These are phyloP conservation scores for Lemur catta DNA, from an alignment of 2,797 vertebrate species.

Conservation along the genomic window DNA sequence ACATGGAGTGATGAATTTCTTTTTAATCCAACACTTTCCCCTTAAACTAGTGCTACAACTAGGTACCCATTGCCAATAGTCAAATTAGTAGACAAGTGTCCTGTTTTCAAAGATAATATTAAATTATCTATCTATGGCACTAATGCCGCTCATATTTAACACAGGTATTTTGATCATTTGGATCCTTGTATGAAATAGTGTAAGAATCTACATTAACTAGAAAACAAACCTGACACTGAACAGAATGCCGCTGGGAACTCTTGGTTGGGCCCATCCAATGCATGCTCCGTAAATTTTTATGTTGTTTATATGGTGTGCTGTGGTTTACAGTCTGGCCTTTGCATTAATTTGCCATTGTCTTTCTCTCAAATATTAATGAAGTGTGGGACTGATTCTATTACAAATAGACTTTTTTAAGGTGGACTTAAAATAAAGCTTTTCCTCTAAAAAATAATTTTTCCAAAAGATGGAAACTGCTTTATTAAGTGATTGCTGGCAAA, in stretches of 20 bases:
- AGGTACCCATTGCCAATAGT: not conserved
- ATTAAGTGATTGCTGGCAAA: conserved; percentile 58
- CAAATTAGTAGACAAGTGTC: not conserved
- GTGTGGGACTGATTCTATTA: conserved; percentile 38
- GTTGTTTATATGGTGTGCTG: conserved; percentile 59
- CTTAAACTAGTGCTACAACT: not conserved
- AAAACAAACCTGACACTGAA: conserved; percentile 27
- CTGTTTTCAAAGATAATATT: conserved; percentile 42
- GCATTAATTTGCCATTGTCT: conserved; percentile 72
- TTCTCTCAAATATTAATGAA: conserved; percentile 69
- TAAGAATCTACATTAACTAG: conserved; percentile 30
- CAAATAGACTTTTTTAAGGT: conserved; percentile 56
- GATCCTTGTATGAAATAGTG: conserved; percentile 34
- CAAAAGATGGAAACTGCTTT: conserved; percentile 45
- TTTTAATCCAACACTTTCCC: not conserved
- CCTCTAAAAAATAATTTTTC: conserved; percentile 56
- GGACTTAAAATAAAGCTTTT: conserved; percentile 61
- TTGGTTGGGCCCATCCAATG: conserved; percentile 12
- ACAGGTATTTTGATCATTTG: not conserved
- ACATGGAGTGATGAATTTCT: not conserved
- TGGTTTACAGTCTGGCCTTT: conserved; percentile 65
- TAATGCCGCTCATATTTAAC: not conserved
- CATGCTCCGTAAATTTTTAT: conserved; percentile 69
- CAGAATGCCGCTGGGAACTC: conserved; percentile 44
- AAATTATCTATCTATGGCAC: not conserved